Base-by-base conservation (phyloP, 2,797 vertebrate genomes). In the Xerus rutilus region DNA sequence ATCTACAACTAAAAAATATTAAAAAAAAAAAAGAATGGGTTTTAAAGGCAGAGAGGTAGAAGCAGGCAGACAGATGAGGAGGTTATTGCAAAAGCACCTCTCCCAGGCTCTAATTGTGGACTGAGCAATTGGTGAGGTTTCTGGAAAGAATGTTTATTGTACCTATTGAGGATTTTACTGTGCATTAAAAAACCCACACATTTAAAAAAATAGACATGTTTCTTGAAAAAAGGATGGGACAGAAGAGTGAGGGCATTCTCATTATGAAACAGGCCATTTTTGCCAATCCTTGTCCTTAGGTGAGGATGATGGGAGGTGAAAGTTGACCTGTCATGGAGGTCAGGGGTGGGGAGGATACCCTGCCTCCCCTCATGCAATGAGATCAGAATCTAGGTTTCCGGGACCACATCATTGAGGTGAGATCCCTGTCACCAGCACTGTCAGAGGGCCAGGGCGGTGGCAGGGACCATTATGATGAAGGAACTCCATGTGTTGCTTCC, bases 381-480 rank as follows among this genome's bases (percentile, higher is more conserved):
- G 86, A 73, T n/a, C 17, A 49, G 69, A 90, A 39, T 17, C 82
- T 45, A 18, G 32, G 30, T 23, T 12, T 28, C 25, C 18, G 21
- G n/a, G 39, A 10, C 30, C 17, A 0, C 14, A 2, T n/a, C 76
- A 3, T 5, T 52, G n/a, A n/a, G 45, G 18, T 13, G 15, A 45
- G 59, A 21, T 43, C 3, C n/a, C 65, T 69, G 43, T 43, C 13
- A 14, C 1, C 9, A 15, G 12, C 9, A 7, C 64, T 54, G 14
- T 0, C 39, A 4, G 77, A 57, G 11, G 47, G 21, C 57, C 0
- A 9, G 57, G 23, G 0, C 13, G 1, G 1, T 7, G 1, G 9
- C 5, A 17, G 13, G 15, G 62, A 35, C 35, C 35, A 0, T 67
- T 13, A 72, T 0, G 0, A 11, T 23, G 52, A 39, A 72, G 90